These are phyloP conservation scores for Salvelinus sp. DNA, from an alignment of 2,113 vertebrate species.

Conservation along the genomic window DNA sequence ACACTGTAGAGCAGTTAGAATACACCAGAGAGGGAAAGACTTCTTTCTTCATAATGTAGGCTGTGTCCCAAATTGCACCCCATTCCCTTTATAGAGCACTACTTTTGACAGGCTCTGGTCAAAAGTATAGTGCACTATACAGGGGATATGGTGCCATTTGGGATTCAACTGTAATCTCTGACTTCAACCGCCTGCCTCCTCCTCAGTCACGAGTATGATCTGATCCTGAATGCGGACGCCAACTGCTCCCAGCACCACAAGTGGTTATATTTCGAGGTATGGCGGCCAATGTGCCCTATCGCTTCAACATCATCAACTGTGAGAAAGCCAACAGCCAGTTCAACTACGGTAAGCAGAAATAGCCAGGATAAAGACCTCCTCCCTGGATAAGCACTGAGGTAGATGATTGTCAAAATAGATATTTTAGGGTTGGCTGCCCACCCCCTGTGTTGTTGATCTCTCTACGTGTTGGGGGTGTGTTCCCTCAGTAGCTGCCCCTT, in stretches of 20 bases:
- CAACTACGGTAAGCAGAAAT: slow-evolving; percentile 89
- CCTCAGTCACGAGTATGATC: slow-evolving; percentile 87
- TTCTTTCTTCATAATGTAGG: no score
- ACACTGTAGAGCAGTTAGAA: not conserved
- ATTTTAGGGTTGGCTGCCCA: not conserved
- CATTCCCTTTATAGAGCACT: not conserved
- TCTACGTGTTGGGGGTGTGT: not conserved
- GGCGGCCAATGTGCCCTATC: slow-evolving; percentile 74
- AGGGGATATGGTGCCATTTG: no score
- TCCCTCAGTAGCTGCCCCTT: not conserved
- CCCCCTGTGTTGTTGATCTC: slow-evolving; percentile 4
- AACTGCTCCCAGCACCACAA: slow-evolving; percentile 83
- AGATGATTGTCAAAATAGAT: not conserved
- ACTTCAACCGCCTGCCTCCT: not conserved
- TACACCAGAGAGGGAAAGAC: no score
- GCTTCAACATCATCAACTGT: slow-evolving; percentile 94
- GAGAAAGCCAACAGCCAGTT: slow-evolving; percentile 96
- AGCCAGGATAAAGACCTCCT: slow-evolving; percentile 29
- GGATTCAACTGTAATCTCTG: not conserved
- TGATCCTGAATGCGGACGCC: slow-evolving; percentile 85
- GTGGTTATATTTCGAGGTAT: slow-evolving; percentile 93
- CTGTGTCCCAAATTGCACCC: not conserved
- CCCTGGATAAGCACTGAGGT: not conserved
- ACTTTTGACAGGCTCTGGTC: not conserved
- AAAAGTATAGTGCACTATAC: no score